Evolutionary conservation across 2,797 vertebrate genomes (phyloP), one percentile per base, ranked within the genome.

Genomic region (Pogoniulus pusillus): DNA sequence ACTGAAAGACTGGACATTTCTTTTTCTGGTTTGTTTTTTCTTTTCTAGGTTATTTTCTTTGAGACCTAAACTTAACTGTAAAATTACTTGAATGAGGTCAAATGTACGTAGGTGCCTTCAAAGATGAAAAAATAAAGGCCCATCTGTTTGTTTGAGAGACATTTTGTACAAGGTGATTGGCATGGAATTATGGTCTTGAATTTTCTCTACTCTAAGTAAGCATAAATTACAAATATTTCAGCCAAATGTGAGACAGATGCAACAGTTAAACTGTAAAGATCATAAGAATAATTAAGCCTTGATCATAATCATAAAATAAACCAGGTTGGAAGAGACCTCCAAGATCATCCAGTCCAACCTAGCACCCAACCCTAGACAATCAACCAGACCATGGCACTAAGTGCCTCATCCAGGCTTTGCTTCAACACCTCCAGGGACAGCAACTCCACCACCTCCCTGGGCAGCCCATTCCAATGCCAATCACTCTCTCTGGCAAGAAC

Each of bases 1-100:
- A 97, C 92, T 69, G 91, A 90, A 92, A 93, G 92, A 91, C 93
- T 94, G 93, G 58, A 68, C 54, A 71, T 66, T 85, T 77, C 10
- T 90, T 74, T 81, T 70, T 49, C 7, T 9, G 1, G 6, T 35
- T 6, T 41, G 41, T 45, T 91, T 91, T 45, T 87, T 69, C 79
- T 69, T 66, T 27, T 30, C 22, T 54, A 30, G 6, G n/a, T 63
- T 72, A 75, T 26, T 68, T 83, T 94, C 85, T 85, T 91, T 4
- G 5, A 83, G 43, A 82, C 77, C 37, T 85, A 11, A 39, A 54
- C 37, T 91, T 89, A 68, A 80, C 89, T 23, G 27, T 73, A 77
- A 72, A 83, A 90, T 77, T 4, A 35, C 19, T 55, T 73, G 19
- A 62, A 91, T 43, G 10, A 7, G 22, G 51, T 86, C 22, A 22